These are phyloP conservation scores for Cataglyphis livida DNA, from an alignment of 2,888 invertebrate genomes.

Conservation along the genomic window DNA sequence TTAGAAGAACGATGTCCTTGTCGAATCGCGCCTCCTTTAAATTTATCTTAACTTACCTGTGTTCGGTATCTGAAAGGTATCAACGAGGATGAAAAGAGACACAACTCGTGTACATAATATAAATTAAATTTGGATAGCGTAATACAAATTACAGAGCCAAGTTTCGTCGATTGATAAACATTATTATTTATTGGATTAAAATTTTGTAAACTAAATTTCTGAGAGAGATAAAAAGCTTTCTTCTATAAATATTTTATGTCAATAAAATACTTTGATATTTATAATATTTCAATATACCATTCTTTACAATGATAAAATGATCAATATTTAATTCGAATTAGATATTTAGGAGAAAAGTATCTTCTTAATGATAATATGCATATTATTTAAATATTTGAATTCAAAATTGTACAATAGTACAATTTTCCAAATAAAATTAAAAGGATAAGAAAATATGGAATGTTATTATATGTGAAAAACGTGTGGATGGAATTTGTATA, in stretches of 20 bases:
- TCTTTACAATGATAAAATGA: neutral
- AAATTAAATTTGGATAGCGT: conserved; percentile 40
- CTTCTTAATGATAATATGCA: neutral
- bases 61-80: conserved; percentile 31
- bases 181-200: conserved; percentile 10
- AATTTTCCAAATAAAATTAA: neutral
- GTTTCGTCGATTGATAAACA: conserved; percentile 13
- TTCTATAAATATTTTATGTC: neutral
- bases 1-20: conserved; percentile 28
- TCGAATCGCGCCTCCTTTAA: conserved; percentile 38
- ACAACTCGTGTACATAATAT: conserved; percentile 54
- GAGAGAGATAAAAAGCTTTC: neutral
- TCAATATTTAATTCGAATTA: neutral
- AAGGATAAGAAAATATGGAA: neutral
- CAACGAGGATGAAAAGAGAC: conserved; percentile 25
- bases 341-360: neutral
- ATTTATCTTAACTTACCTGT: conserved; percentile 52
- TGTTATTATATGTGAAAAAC: neutral
- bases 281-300: neutral
- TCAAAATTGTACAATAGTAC: neutral
- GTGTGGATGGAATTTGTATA: neutral
- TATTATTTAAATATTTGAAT: neutral
- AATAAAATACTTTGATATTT: neutral
- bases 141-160: conserved; percentile 8
- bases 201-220: neutral